Evolutionary conservation across 2,113 vertebrate species (phyloP), one percentile per base, ranked within the genome.

Genomic region (Scytalopus superciliaris): DNA sequence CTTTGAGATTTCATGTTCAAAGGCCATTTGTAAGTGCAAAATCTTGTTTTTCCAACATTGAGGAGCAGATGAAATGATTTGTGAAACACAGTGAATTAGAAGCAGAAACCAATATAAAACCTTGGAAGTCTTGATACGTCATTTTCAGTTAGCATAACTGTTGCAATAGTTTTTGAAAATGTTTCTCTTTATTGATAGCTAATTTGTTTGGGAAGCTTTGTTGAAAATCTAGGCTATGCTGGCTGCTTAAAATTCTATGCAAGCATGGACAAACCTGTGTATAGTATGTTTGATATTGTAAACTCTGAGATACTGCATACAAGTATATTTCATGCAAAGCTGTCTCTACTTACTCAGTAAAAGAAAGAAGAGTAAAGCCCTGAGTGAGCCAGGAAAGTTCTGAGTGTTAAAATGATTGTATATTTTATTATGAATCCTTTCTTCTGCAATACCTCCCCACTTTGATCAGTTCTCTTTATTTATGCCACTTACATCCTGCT

Each of bases 1-100:
- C 72, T 90, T 90, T 49, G 62, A 80, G 72, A 93, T 92, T 93
- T 92, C 49, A 62, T 57, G 55, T 94, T 80, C 88, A 94, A 94
- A 96, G 59, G 63, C 70, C 78, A 60, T 83, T 40, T 49, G 0
- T 78, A 94, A 85, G 78, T 84, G 44, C 35, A 94, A 95, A 93
- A 49, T 87, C 53, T 83, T 95, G 40, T 67, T 93, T 91, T 87
- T 94, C 45, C 85, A 90, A 73, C 75, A 69, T 2, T 72, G n/a
- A 94, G 52, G 40, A 75, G 31, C 57, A 89, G 44, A 77, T 89
- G 22, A 89, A 86, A 91, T 91, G 8, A 91, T 84, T 80, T 94
- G 68, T 81, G 44, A 67, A 78, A 81, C n/a, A 53, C 28, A 68
- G 39, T 47, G 70, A 74, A 57, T 82, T 91, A 92, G 45, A 70